Base-by-base conservation (phyloP, 92 coral and sea anemone genomes). In the Muricea muricata region DNA sequence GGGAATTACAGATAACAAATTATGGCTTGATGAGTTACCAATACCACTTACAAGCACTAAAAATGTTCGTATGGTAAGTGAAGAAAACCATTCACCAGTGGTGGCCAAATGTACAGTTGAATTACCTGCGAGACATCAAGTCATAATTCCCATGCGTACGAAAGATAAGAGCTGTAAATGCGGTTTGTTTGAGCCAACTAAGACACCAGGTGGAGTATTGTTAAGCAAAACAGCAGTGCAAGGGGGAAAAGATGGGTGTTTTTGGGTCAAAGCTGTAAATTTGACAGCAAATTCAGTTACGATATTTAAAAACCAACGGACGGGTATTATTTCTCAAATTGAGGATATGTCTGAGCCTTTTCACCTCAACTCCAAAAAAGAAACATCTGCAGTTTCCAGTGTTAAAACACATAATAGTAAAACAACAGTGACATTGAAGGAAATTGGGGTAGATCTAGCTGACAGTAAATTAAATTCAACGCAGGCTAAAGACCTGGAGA, bases 191-290 rank as follows among this genome's bases (percentile, higher is more conserved):
- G 90, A 86, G 80, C 80, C 87, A 18, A 78, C 85, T 6, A 81
- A 82, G 41, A 63, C 87, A 58, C 90, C 90, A 66, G 76, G 52
- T 33, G 90, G 85, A 55, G 79, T 82, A 40, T 34, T 80, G 65
- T 45, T 87, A 84, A 28, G 74, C 31, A 89, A 89, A 35, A 89
- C 92, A 48, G 88, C 84, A 63, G 83, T 85, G 30, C 68, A 86
- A 63, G 71, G 89, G 66, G 78, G 84, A 48, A 60, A 89, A 78
- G 68, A 85, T 39, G 92, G 92, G 63, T 60, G 88, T n/a, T 85
- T 85, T 50, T 89, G 89, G 89, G 80, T 80, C 60, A 82, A 78
- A 73, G 87, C 93, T 54, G 90, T 89, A 25, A 89, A 89, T 68
- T 50, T 89, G 35, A 80, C 87, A n/a, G n/a, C n/a, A n/a, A n/a